These are phyloP conservation scores for Eremobia ochroleuca DNA, from an alignment of 2,888 invertebrate genomes.

Conservation along the genomic window DNA sequence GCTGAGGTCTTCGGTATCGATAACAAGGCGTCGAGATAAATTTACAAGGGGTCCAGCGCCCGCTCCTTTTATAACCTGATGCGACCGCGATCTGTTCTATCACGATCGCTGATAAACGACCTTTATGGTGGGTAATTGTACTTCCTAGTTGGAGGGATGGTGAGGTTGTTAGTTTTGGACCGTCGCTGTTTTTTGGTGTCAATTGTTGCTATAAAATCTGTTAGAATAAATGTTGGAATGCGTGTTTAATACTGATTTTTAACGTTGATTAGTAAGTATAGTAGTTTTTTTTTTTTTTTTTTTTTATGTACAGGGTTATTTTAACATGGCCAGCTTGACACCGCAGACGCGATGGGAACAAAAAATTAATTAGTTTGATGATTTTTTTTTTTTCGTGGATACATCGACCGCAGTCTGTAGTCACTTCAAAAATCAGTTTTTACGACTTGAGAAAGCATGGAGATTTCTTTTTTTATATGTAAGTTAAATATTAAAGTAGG, in stretches of 20 bases:
- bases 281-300: too few relatives aligned
- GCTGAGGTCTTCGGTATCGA: slow-evolving; percentile 42
- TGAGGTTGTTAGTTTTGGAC: neutral
- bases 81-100: slow-evolving; percentile 37
- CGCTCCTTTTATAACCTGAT: slow-evolving; percentile 52
- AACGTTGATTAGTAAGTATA: neutral
- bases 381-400: too few relatives aligned
- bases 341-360: too few relatives aligned
- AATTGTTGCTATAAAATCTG: too few relatives aligned
- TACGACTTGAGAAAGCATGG: neutral
- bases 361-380: too few relatives aligned
- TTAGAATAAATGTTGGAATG: neutral
- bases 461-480: neutral
- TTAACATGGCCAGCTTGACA: too few relatives aligned
- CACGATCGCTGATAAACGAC: slow-evolving; percentile 33
- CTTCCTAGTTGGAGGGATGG: slow-evolving; percentile 3
- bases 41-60: slow-evolving; percentile 58
- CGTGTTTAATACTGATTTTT: neutral
- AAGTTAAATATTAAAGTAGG: neutral
- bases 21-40: slow-evolving; percentile 65
- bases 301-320: too few relatives aligned
- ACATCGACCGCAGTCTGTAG: too few relatives aligned
- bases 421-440: too few relatives aligned
- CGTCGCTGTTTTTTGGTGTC: neutral
- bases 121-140: slow-evolving; percentile 3